phyloP scores from a whole-genome alignment of 53 echinoderm and acorn worm species.

The Holothuria scabra region DNA sequence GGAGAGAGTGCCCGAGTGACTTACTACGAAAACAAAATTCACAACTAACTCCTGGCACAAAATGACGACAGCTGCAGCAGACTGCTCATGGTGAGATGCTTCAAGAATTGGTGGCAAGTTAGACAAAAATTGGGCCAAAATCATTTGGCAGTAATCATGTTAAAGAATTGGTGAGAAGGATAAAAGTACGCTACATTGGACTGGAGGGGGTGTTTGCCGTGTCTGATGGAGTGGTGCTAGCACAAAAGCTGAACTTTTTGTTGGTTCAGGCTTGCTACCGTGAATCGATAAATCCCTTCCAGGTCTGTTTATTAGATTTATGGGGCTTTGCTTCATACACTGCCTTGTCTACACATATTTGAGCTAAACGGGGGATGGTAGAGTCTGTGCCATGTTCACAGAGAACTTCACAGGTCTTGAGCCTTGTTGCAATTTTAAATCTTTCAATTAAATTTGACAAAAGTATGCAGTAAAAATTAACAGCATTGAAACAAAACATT shows the following conservation, averaged over 20 bases:
- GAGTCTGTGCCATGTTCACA: no score
- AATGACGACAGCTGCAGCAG: slow-evolving; percentile 9
- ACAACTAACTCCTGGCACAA: neutral
- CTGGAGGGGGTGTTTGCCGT: neutral
- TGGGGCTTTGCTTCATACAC: neutral
- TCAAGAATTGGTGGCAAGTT: slow-evolving; percentile 4
- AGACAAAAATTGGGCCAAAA: slow-evolving; percentile 24
- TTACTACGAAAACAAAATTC: slow-evolving; percentile 22
- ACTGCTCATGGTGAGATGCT: no score
- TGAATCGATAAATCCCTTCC: neutral
- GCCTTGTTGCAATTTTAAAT: no score
- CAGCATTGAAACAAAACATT: no score
- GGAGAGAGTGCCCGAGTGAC: slow-evolving; percentile 1
- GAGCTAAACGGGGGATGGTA: no score
- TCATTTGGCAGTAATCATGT: slow-evolving; percentile 12
- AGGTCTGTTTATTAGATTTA: slow-evolving; percentile 14
- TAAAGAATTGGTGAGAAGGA: neutral
- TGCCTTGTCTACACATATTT: no score
- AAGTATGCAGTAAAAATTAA: no score
- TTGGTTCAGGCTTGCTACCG: slow-evolving; percentile 15
- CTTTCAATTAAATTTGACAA: no score
- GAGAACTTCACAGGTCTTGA: no score
- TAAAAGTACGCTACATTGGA: slow-evolving; percentile 14
- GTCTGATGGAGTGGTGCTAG: neutral
- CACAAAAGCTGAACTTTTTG: slow-evolving; percentile 38